Evolutionary conservation across 2,113 vertebrate genomes (phyloP).

Genomic region (Nycticorax nycticorax): DNA sequence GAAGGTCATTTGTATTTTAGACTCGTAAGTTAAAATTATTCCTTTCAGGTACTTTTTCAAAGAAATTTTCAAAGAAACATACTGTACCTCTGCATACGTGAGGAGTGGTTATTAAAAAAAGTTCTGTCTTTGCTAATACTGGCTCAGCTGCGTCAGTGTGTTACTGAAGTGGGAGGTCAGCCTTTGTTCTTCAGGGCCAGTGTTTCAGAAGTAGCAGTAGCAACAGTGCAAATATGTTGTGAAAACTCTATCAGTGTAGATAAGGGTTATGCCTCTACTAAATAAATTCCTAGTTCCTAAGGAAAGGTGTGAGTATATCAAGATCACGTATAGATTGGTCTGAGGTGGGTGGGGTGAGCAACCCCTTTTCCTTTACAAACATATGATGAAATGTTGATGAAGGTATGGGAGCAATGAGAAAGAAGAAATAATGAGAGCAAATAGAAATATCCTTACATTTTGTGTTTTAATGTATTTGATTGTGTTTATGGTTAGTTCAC

Average conservation of each 20-base stretch:
- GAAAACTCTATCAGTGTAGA: background rate
- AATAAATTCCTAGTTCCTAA: background rate
- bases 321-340: background rate
- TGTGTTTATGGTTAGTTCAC: background rate
- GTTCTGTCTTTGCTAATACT: background rate
- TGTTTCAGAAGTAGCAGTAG: background rate
- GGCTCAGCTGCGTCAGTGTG: background rate
- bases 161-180: background rate
- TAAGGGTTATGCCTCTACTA: background rate
- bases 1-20: background rate
- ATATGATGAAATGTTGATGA: background rate
- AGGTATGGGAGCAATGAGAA: background rate
- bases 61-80: background rate
- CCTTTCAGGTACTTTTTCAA: background rate
- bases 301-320: background rate
- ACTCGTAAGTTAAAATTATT: background rate
- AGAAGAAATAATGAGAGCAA: background rate
- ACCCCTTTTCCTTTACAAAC: background rate
- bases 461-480: background rate
- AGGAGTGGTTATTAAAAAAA: background rate
- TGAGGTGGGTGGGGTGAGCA: background rate
- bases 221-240: background rate
- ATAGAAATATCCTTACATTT: background rate
- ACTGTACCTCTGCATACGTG: accelerated
- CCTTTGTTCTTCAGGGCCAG: background rate